A percentile compares a stretch with the other conserved stretches of the same genome.
phyloP scores from a whole-genome alignment of 2,797 vertebrate species.

The Alcedo quadribrachys region DNA sequence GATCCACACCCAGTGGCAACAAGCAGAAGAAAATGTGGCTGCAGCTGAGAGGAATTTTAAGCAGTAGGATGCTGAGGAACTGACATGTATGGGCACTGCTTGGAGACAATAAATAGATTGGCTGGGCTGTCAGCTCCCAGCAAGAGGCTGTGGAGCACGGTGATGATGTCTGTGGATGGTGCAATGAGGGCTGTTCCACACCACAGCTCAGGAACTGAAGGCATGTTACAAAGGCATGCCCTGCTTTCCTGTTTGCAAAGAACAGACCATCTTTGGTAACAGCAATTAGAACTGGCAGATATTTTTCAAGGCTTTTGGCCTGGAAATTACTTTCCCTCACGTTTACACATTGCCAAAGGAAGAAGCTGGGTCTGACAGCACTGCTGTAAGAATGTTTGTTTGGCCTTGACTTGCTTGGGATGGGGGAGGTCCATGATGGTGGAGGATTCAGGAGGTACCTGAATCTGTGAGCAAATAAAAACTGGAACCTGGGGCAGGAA shows the following conservation, averaged over 20 bases:
- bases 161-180: neutral
- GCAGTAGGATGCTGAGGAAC: neutral
- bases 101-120: neutral
- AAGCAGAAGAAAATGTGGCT: neutral
- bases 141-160: neutral
- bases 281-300: neutral
- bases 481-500: neutral
- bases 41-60: neutral
- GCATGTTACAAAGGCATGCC: neutral
- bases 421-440: accelerated
- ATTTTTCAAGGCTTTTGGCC: constrained; percentile 2
- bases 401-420: accelerated
- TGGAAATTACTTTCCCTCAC: neutral
- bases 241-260: neutral
- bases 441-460: neutral
- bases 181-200: neutral
- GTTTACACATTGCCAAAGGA: neutral
- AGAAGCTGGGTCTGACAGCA: neutral
- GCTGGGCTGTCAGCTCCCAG: neutral
- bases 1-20: neutral
- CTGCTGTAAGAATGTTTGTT: neutral
- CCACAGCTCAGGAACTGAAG: neutral
- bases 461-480: neutral
- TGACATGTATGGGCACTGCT: accelerated
- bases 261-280: neutral